Conservation (phyloP, 2,797 vertebrate genomes). For the Rhynchotus rufescens region DNA sequence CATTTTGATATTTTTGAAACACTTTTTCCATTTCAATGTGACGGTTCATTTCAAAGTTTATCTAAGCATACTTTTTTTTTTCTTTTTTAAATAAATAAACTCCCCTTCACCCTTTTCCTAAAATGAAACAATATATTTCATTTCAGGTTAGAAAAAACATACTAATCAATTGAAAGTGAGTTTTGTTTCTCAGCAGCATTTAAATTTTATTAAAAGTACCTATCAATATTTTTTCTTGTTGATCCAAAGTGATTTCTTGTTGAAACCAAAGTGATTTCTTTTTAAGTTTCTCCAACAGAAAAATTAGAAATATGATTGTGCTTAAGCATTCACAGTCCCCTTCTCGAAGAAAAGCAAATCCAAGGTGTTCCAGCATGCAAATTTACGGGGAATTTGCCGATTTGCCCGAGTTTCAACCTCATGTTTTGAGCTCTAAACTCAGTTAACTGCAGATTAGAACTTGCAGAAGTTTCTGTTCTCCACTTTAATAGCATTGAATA, state of each 20-base stretch:
- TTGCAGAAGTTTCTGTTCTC: constrained; percentile 1
- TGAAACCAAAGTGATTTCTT: not conserved
- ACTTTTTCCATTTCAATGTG: not conserved
- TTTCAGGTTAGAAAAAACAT: not conserved
- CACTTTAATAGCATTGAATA: not conserved
- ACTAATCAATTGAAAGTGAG: not conserved
- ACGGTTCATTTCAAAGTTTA: not conserved
- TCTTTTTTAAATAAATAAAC: not conserved
- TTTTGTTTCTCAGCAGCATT: not conserved
- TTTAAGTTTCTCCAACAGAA: not conserved
- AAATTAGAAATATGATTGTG: not conserved
- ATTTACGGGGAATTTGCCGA: not conserved
- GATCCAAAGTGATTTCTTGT: not conserved
- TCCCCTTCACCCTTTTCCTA: not conserved
- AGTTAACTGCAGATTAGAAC: not conserved
- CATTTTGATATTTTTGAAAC: not conserved
- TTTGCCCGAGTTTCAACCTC: not conserved
- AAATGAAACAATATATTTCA: not conserved
- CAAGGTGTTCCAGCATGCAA: not conserved
- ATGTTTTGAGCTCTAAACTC: not conserved
- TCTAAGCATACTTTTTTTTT: not conserved
- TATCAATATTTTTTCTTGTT: not conserved
- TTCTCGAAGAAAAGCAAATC: not conserved
- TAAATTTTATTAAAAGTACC: not conserved
- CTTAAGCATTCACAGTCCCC: not conserved